Base-by-base conservation (phyloP, 2,797 vertebrate species). In the Sebastiscus tertius region DNA sequence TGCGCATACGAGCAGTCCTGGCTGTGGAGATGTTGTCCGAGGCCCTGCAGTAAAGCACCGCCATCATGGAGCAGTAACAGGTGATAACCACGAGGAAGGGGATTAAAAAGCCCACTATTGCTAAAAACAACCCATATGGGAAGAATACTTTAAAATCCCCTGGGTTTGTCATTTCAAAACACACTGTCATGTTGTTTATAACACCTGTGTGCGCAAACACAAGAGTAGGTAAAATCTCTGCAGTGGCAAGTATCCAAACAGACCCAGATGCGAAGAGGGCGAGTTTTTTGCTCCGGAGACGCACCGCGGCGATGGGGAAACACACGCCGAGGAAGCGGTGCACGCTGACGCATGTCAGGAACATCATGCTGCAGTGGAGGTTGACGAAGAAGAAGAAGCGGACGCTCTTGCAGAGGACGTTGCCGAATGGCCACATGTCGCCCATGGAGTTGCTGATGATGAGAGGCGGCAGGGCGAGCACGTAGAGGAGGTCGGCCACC, bases 241-340 rank as follows among this genome's bases (percentile, higher is more conserved):
- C 22, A 0, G 81, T 12, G 34, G 92, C 92, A 66, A 93, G 33
- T 1, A 72, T 34, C 93, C 95, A 96, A 6, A 94, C 75, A 1
- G 65, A 7, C 24, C 26, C 75, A 1, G 90, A 85, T 4, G 74
- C 71, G 1, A 83, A 69, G 20, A 86, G 5, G 2, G 87, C 84
- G 3, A 77, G 62, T 14, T 49, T 83, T 33, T 20, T 89, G 27
- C 88, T 94, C 36, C 88, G 73, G 75, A 89, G 88, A 27, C 86
- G 81, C 75, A 93, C 82, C 0, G 90, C 86, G 2, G 63, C 46
- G 26, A 95, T 80, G 0, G 94, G 94, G 79, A 92, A 93, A 77
- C 96, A 93, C 70, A 95, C 89, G 0, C 92, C 91, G 8, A 96
- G 69, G 82, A 94, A 95, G 3, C 88, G 88, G 80, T 95, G 91